Evolutionary conservation across 2,113 vertebrate species (phyloP), one percentile per base, ranked within the genome.

Genomic region (Callopanchax toddi): DNA sequence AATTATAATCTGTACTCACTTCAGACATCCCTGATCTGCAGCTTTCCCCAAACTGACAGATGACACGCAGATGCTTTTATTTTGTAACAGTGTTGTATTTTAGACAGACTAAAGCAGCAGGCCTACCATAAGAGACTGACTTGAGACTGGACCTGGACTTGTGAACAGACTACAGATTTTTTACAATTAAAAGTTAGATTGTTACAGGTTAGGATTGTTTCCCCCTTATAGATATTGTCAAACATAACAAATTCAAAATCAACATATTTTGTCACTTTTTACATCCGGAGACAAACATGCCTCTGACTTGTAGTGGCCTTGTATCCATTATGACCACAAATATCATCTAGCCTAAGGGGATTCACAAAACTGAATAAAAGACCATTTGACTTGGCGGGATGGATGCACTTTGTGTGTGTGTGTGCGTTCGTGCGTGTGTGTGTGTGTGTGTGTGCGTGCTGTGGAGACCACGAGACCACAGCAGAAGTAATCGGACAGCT

Each of bases 401-500:
- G 26, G 22, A 44, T 43, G 50, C 34, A 36, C 36, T 49, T 6
- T 32, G 29, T 32, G 29, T 32, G n/a, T n/a, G n/a, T n/a, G n/a
- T n/a, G n/a, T n/a, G n/a, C n/a, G n/a, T n/a, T n/a, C n/a, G n/a
- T n/a, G n/a, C n/a, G 15, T 42, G 49, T 46, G 54, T 65, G 46
- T 58, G 44, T 70, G 46, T 71, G 60, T 48, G 71, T 59, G 52
- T 60, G 43, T 29, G 34, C 46, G 42, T 29, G 44, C 18, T 46
- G 18, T 65, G 37, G 43, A 56, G 49, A 70, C 43, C 43, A 29
- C 4, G 25, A 42, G 55, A 32, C 55, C 67, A 60, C 43, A 45
- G 48, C 17, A 43, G 54, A 22, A 60, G 29, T 51, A 60, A 74
- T 77, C 51, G 71, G 53, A 83, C 75, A 77, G 73, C 42, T 55